Conservation (phyloP, 2,888 invertebrate species). For the Drosophila longiperda region DNA sequence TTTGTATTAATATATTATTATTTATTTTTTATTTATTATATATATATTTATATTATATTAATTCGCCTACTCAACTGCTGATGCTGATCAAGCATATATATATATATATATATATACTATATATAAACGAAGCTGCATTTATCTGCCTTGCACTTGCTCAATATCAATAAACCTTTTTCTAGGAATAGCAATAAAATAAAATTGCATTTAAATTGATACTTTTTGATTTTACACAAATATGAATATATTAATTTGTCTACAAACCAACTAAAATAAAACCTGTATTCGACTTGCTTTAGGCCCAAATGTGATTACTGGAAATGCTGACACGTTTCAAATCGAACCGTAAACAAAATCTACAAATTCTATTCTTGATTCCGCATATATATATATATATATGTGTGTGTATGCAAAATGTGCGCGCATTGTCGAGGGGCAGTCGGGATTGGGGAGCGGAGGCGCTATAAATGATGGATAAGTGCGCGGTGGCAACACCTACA, state of each 20-base stretch:
- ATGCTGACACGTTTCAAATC: constrained; percentile 15
- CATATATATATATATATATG: not conserved
- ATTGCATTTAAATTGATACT: not conserved
- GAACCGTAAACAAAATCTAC: not conserved
- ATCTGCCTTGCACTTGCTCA: not conserved
- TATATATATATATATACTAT: not conserved
- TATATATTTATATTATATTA: too few relatives aligned
- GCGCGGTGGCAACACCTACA: constrained; percentile 79
- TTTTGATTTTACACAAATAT: not conserved
- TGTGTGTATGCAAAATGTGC: constrained; percentile 17
- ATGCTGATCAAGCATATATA: not conserved
- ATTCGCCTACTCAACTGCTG: not conserved
- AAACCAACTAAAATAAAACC: too few relatives aligned
- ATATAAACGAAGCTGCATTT: not conserved
- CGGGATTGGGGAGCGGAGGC: not conserved
- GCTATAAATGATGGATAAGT: constrained; percentile 23
- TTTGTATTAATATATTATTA: too few relatives aligned
- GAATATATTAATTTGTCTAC: not conserved
- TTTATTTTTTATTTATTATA: too few relatives aligned
- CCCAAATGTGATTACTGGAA: constrained; percentile 2
- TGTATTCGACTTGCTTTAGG: not conserved
- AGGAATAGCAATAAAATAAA: not conserved
- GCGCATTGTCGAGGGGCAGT: not conserved
- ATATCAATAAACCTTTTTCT: not conserved
- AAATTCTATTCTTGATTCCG: not conserved